phyloP scores from a whole-genome alignment of 2,113 vertebrate species.

The chimpanzee (Pan troglodytes) region NHGRI_mPanTro3-v2.1_pri NC_072403.2:92170501-92171000 shows the following conservation, averaged over 20 bases:
- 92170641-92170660: conserved; percentile 71
- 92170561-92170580: conserved; percentile 63
- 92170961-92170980: background rate
- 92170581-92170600: conserved; percentile 41
- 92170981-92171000: background rate
- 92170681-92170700: conserved; percentile 70
- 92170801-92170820: background rate
- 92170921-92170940: conserved; percentile 23
- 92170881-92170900: conserved; percentile 37
- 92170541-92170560: conserved; percentile 55
- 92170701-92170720: conserved; percentile 53
- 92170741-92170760: conserved; percentile 45
- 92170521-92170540: conserved; percentile 78
- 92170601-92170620: conserved; percentile 68
- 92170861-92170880: conserved; percentile 36
- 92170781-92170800: background rate
- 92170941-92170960: conserved; percentile 1
- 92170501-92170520: conserved; percentile 65
- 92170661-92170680: conserved; percentile 78
- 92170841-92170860: background rate
- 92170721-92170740: conserved; percentile 67
- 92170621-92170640: conserved; percentile 68
- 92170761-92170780: conserved; percentile 44
- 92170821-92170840: conserved; percentile 52
- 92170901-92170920: background rate